A percentile compares a stretch with the other conserved stretches of the same genome.
Evolutionary conservation across 1,140 invertebrate species (phyloP).

Genomic region (Tetranychus cinnabarinus): DNA sequence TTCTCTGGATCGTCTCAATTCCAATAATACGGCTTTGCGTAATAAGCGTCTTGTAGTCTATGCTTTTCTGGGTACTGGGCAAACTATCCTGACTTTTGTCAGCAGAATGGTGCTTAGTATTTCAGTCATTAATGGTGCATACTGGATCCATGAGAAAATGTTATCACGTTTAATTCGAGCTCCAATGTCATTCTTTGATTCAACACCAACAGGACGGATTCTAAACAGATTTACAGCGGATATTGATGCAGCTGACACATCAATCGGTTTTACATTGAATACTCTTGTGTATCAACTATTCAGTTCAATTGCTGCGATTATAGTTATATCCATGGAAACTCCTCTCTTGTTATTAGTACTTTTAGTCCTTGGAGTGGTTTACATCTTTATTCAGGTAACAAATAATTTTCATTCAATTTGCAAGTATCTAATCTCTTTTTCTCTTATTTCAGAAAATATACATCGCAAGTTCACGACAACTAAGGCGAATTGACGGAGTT

Average conservation of each 20-base stretch:
- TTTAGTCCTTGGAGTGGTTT: conserved; percentile 50
- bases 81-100: too few species aligned
- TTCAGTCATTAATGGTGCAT: too few species aligned
- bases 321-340: conserved; percentile 62
- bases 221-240: conserved; percentile 89
- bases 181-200: conserved; percentile 55
- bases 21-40: too few species aligned
- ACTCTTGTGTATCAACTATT: conserved; percentile 75
- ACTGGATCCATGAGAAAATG: too few species aligned
- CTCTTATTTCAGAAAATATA: conserved; percentile 21
- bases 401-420: neutral
- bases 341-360: conserved; percentile 65
- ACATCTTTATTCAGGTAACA: conserved; percentile 53
- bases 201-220: conserved; percentile 64
- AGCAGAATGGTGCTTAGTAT: too few species aligned
- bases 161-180: too few species aligned
- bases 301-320: conserved; percentile 41
- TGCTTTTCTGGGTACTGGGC: too few species aligned
- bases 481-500: too few species aligned
- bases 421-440: neutral
- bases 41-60: too few species aligned
- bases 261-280: conserved; percentile 55
- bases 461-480: too few species aligned
- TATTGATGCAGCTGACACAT: conserved; percentile 26
- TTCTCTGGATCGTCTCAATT: too few species aligned